Evolutionary conservation across 2,888 invertebrate genomes (phyloP).

Genomic region (Hylaea fasciaria): DNA sequence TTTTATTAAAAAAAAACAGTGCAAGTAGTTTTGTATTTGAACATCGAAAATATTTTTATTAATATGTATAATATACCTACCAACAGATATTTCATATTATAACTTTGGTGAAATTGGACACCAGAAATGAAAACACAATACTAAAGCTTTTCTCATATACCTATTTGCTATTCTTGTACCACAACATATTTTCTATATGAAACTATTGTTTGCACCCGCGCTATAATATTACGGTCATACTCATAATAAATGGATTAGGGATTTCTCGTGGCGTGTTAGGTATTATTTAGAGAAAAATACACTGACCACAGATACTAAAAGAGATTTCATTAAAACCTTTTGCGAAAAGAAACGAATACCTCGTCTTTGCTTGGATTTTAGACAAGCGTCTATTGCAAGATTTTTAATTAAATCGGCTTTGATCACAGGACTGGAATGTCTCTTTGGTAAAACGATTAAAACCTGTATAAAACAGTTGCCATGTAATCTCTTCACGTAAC

Average conservation of each 20-base stretch:
- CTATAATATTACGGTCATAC: constrained; percentile 37
- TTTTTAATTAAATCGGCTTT: constrained; percentile 82
- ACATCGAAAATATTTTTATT: too few relatives aligned
- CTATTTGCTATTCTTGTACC: constrained; percentile 11
- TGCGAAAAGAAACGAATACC: constrained; percentile 63
- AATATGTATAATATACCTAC: neutral
- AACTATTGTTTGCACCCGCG: constrained; percentile 37
- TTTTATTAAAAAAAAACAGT: too few relatives aligned
- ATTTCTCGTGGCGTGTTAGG: constrained; percentile 37
- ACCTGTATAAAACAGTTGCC: constrained; percentile 69
- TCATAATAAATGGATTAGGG: constrained; percentile 32
- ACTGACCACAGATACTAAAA: constrained; percentile 57
- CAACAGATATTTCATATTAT: neutral
- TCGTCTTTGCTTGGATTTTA: constrained; percentile 73
- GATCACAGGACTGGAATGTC: constrained; percentile 78
- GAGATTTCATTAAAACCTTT: constrained; percentile 71
- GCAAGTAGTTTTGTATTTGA: too few relatives aligned
- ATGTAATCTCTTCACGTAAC: constrained; percentile 60
- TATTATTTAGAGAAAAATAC: constrained; percentile 35
- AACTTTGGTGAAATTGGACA: neutral
- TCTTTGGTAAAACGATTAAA: constrained; percentile 74
- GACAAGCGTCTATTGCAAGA: constrained; percentile 76
- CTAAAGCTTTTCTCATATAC: constrained; percentile 4
- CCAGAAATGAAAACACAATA: constrained; percentile 4
- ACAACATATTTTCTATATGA: constrained; percentile 29